Evolutionary conservation across 2,113 vertebrate species (phyloP).

Genomic region (Heterotis niloticus): DNA sequence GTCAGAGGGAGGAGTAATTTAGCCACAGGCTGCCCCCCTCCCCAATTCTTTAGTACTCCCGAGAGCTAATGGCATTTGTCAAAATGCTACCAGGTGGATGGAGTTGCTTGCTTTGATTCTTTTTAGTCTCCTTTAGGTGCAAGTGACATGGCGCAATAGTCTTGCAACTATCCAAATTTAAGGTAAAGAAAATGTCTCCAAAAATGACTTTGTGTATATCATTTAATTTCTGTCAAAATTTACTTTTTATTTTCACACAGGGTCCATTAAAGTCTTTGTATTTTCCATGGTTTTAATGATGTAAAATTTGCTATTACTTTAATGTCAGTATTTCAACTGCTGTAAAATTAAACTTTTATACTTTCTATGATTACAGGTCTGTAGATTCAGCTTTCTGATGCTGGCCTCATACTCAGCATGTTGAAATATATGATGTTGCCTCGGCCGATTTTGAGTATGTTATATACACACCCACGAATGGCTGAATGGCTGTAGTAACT

Average conservation of each 20-base stretch:
- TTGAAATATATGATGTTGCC: constrained; percentile 66
- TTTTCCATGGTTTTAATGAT: constrained; percentile 81
- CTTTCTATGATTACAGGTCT: constrained; percentile 84
- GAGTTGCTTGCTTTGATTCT: constrained; percentile 46
- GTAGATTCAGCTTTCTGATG: constrained; percentile 77
- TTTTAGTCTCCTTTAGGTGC: constrained; percentile 53
- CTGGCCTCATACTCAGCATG: constrained; percentile 77
- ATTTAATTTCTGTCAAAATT: constrained; percentile 42
- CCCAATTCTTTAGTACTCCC: background rate
- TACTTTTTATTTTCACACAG: constrained; percentile 76
- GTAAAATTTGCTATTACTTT: constrained; percentile 94
- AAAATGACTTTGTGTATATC: constrained; percentile 9
- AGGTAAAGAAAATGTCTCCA: constrained; percentile 41
- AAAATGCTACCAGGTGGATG: constrained; percentile 20
- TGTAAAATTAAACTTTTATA: constrained; percentile 97
- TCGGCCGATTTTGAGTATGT: constrained; percentile 48
- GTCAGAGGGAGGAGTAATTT: constrained; percentile 46
- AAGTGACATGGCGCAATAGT: constrained; percentile 51
- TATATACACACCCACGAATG: background rate
- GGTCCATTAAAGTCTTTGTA: constrained; percentile 84
- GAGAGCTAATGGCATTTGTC: background rate
- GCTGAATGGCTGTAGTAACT: constrained; percentile 43
- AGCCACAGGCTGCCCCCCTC: constrained; percentile 38
- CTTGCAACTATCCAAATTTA: constrained; percentile 47
- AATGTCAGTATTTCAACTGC: constrained; percentile 98